A percentile compares a stretch with the other conserved stretches of the same genome.
These are phyloP conservation scores for Zoanthus gigantus DNA, from an alignment of 92 coral and sea anemone genomes.

Conservation along the genomic window DNA sequence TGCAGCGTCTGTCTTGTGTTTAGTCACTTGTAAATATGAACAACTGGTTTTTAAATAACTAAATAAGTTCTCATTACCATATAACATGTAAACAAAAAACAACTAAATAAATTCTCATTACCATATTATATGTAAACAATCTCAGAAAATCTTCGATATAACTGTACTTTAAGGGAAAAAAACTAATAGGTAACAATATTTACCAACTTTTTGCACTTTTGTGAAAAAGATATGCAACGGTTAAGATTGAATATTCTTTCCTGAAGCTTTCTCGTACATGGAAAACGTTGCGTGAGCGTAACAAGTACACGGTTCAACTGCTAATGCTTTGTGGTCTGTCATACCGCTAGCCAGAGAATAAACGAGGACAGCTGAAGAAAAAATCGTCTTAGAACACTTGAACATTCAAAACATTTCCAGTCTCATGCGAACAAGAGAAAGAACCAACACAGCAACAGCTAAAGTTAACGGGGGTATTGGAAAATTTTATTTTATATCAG, in stretches of 20 bases:
- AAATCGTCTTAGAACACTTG: neutral
- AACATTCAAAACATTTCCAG: neutral
- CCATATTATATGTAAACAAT: constrained; percentile 45
- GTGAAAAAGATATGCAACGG: neutral
- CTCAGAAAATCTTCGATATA: neutral
- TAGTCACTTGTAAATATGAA: constrained; percentile 24
- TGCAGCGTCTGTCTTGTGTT: constrained; percentile 40
- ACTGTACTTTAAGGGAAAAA: neutral
- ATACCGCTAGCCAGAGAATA: constrained; percentile 13
- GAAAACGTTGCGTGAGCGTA: constrained; percentile 1
- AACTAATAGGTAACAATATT: neutral
- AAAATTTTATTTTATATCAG: neutral
- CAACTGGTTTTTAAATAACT: constrained; percentile 11
- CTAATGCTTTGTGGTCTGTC: constrained; percentile 7
- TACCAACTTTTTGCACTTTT: neutral
- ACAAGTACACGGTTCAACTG: constrained; percentile 21
- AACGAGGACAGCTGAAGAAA: neutral
- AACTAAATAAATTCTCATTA: constrained; percentile 22
- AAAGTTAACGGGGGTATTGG: neutral
- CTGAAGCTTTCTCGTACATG: neutral
- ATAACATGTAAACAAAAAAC: constrained; percentile 29
- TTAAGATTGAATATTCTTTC: neutral
- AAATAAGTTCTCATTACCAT: constrained; percentile 40
- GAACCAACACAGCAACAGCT: neutral
- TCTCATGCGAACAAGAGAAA: neutral